These are phyloP conservation scores for Drosophila orosa DNA, from an alignment of 1,140 invertebrate species.

Conservation along the genomic window DNA sequence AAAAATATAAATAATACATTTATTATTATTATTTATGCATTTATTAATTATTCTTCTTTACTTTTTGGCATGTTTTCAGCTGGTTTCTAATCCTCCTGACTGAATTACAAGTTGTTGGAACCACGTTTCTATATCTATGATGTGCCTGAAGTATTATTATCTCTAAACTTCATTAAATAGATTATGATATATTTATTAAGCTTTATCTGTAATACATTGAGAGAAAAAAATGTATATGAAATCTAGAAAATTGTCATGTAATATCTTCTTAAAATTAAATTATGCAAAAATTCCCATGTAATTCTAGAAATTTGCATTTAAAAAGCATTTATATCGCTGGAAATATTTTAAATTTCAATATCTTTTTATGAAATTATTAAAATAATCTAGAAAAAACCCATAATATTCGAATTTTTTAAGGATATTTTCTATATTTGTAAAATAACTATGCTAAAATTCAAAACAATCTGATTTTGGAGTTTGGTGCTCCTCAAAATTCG, in stretches of 20 bases:
- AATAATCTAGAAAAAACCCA: too few species aligned
- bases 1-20: too few species aligned
- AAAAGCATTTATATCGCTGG: too few species aligned
- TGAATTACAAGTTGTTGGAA: too few species aligned
- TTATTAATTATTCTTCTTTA: too few species aligned
- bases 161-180: neutral
- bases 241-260: neutral
- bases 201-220: neutral
- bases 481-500: neutral
- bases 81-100: neutral
- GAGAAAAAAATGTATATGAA: neutral
- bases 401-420: too few species aligned
- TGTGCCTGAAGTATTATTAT: neutral
- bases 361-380: too few species aligned
- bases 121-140: neutral
- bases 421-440: neutral
- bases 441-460: neutral
- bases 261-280: neutral
- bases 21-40: too few species aligned
- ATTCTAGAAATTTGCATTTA: too few species aligned
- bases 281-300: neutral
- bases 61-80: neutral
- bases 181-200: conserved; percentile 1
- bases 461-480: neutral
- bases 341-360: too few species aligned